Evolutionary conservation across 2,113 vertebrate species (phyloP).

Genomic region (Mormyrus iriodes): DNA sequence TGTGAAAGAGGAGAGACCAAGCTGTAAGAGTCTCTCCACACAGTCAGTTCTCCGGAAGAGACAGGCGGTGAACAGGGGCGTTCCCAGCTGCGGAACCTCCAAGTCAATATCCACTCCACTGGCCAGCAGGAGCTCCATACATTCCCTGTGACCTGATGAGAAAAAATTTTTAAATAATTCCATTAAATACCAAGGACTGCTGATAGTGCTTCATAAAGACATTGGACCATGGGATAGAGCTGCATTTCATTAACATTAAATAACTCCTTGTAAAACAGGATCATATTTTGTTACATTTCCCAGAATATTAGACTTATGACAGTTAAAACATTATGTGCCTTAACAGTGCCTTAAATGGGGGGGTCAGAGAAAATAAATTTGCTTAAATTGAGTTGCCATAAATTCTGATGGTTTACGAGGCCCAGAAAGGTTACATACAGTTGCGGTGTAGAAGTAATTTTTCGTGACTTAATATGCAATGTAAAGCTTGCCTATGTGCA

Average conservation of each 20-base stretch:
- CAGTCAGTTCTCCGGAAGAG: slow-evolving; percentile 61
- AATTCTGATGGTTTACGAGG: background rate
- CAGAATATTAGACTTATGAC: background rate
- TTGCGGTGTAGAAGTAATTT: background rate
- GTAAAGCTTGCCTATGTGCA: background rate
- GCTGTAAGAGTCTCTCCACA: slow-evolving; percentile 72
- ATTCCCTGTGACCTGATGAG: slow-evolving; percentile 73
- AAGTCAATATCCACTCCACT: slow-evolving; percentile 69
- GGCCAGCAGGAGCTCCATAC: slow-evolving; percentile 79
- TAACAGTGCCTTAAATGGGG: background rate
- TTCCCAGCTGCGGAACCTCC: slow-evolving; percentile 67
- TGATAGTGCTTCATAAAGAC: background rate
- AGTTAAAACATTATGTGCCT: background rate
- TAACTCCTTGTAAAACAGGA: background rate
- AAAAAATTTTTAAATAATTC: background rate
- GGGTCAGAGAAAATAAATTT: background rate
- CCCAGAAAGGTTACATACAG: too few species aligned
- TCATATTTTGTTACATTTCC: background rate
- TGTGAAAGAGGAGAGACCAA: slow-evolving; percentile 56
- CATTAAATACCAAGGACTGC: background rate
- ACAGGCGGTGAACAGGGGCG: slow-evolving; percentile 77
- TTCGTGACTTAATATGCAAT: background rate
- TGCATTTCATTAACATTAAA: background rate
- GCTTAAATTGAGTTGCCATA: background rate
- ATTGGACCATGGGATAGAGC: background rate